phyloP scores from a whole-genome alignment of 2,797 vertebrate species.

The Hozukius guyotensis region DNA sequence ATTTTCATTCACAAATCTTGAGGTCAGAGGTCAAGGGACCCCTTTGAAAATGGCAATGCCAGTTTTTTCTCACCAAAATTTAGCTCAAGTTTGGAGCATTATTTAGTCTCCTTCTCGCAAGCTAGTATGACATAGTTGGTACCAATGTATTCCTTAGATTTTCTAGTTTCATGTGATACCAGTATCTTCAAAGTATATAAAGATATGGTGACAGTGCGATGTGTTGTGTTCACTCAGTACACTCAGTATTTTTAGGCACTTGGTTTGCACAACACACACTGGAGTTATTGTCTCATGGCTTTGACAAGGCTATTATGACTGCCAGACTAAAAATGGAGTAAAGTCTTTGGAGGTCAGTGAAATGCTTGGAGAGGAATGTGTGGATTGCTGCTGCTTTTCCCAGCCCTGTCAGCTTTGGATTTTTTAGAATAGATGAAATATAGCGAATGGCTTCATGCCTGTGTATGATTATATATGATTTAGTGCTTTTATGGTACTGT shows the following conservation, averaged over 20 bases:
- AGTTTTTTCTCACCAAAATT: too few species aligned
- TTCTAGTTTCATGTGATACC: too few species aligned
- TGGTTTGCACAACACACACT: conserved; percentile 37
- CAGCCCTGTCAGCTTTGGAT: conserved; percentile 30
- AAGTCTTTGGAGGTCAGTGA: conserved; percentile 52
- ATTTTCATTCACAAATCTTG: too few species aligned
- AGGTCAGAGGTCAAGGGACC: too few species aligned
- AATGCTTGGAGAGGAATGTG: conserved; percentile 65
- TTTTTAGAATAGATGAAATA: conserved; percentile 23
- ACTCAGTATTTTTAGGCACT: conserved; percentile 43
- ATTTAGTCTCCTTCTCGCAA: too few species aligned
- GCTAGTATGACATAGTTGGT: too few species aligned
- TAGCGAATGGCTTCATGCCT: background rate
- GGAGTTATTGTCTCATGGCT: conserved; percentile 49
- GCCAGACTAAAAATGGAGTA: conserved; percentile 62
- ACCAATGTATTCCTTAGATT: too few species aligned
- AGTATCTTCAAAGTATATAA: too few species aligned
- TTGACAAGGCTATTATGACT: conserved; percentile 49
- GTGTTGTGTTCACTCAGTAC: conserved; percentile 18
- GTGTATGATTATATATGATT: conserved; percentile 18
- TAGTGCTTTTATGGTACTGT: background rate
- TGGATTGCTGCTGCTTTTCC: conserved; percentile 50
- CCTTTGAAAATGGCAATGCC: too few species aligned
- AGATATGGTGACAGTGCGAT: conserved; percentile 5
- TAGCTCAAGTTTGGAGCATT: too few species aligned